These are phyloP conservation scores for Lasioglossum zephyrum DNA, from an alignment of 2,888 invertebrate species.

Conservation along the genomic window DNA sequence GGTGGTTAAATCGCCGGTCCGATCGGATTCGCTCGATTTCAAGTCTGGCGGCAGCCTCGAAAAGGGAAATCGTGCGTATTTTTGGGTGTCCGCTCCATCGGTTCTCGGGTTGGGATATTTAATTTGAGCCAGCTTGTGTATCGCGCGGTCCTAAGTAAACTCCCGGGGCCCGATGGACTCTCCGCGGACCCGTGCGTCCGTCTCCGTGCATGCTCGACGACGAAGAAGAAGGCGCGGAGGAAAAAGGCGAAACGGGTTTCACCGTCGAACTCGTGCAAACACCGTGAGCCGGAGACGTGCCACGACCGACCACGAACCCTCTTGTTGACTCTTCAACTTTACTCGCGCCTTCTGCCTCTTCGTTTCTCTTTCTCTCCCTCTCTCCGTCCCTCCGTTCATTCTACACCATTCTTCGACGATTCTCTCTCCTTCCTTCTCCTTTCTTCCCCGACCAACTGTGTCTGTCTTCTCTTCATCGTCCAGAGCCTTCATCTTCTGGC, in stretches of 20 bases:
- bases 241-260: constrained; percentile 80
- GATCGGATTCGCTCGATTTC: not conserved
- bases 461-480: constrained; percentile 15
- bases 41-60: constrained; percentile 23
- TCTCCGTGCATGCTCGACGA: constrained; percentile 54
- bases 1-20: not conserved
- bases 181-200: constrained; percentile 47
- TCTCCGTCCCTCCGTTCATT: not conserved
- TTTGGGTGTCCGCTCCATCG: constrained; percentile 35
- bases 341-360: constrained; percentile 70
- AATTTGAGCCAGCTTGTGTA: constrained; percentile 75
- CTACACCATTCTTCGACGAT: constrained; percentile 1
- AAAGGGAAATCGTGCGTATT: constrained; percentile 57
- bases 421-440: constrained; percentile 30
- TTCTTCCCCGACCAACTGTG: not conserved
- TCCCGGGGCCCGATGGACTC: constrained; percentile 66
- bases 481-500: constrained; percentile 34
- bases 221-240: constrained; percentile 56
- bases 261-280: constrained; percentile 82
- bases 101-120: constrained; percentile 74
- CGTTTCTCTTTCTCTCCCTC: constrained; percentile 26
- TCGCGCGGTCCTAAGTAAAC: constrained; percentile 79
- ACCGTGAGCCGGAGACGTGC: constrained; percentile 69
- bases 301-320: constrained; percentile 70
- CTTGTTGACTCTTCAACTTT: constrained; percentile 83